Conservation (phyloP, 2,113 vertebrate genomes). For the Morone chrysops region DNA sequence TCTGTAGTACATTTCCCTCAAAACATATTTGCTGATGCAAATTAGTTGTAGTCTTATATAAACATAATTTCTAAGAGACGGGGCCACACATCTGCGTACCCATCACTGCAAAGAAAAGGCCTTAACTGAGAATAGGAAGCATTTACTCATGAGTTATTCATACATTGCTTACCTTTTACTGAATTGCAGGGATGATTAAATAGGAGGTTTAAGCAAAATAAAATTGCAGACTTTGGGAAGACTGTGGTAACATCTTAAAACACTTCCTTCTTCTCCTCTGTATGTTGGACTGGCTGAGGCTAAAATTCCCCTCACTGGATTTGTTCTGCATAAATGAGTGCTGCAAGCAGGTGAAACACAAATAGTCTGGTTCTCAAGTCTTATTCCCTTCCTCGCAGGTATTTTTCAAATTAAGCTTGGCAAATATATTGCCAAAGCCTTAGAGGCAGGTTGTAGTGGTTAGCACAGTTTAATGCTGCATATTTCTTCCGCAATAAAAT, state of each 20-base stretch:
- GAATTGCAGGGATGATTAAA: neutral
- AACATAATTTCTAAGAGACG: no score
- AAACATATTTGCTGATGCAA: no score
- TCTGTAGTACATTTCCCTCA: no score
- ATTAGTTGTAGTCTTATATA: no score
- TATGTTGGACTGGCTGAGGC: neutral
- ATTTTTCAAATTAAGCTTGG: slow-evolving; percentile 51
- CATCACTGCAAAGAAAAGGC: neutral
- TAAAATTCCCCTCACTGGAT: slow-evolving; percentile 25
- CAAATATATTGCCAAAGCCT: slow-evolving; percentile 37
- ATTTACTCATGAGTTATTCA: neutral
- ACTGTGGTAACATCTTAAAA: neutral
- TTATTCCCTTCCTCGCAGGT: slow-evolving; percentile 5
- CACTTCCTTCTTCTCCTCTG: neutral
- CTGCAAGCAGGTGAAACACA: slow-evolving; percentile 48
- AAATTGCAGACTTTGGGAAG: neutral
- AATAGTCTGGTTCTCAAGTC: slow-evolving; percentile 19
- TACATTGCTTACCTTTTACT: neutral
- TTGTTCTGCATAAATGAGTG: slow-evolving; percentile 55
- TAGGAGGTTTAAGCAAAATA: neutral
- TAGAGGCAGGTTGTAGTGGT: slow-evolving; percentile 12
- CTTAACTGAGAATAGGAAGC: neutral
- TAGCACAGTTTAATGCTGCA: slow-evolving; percentile 15
- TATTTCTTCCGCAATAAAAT: slow-evolving; percentile 10
- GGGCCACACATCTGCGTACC: neutral